Conservation (phyloP, 2,888 invertebrate species). For the Drosophila mercatorum region DNA sequence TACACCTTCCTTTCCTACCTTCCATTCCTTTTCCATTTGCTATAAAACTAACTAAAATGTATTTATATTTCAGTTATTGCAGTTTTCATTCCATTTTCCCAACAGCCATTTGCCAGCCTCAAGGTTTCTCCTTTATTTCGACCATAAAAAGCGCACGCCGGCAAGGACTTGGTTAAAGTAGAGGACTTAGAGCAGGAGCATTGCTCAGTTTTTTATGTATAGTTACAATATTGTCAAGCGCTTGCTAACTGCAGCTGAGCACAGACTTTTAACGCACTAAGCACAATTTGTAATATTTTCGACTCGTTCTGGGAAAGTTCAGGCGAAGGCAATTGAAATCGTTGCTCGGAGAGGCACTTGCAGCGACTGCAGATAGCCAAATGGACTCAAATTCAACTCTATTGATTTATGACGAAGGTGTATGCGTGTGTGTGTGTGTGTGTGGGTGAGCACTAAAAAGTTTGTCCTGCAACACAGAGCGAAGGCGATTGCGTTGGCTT, state of each 20-base stretch:
- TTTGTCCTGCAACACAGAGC: constrained; percentile 50
- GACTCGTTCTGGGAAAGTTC: constrained; percentile 35
- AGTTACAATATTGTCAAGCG: neutral
- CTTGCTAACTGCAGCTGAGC: constrained; percentile 4
- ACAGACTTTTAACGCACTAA: constrained; percentile 2
- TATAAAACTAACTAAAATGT: constrained; percentile 1
- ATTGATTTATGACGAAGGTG: constrained; percentile 71
- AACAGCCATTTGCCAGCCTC: neutral
- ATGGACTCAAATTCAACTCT: constrained; percentile 62
- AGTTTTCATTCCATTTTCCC: neutral
- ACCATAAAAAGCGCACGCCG: neutral
- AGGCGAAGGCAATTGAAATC: constrained; percentile 56
- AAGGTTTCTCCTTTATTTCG: neutral
- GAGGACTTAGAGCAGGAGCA: neutral
- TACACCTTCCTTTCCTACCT: neutral
- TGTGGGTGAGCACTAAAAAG: constrained; percentile 40
- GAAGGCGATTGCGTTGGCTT: constrained; percentile 20
- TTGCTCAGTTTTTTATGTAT: neutral
- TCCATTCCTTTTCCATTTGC: neutral
- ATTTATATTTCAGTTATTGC: neutral
- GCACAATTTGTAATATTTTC: neutral
- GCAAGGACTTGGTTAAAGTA: neutral
- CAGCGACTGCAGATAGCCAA: constrained; percentile 31
- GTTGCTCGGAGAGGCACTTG: constrained; percentile 51
- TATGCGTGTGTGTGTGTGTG: constrained; percentile 13